Conservation (phyloP, 2,888 invertebrate genomes). For the Eupithecia insigniata region DNA sequence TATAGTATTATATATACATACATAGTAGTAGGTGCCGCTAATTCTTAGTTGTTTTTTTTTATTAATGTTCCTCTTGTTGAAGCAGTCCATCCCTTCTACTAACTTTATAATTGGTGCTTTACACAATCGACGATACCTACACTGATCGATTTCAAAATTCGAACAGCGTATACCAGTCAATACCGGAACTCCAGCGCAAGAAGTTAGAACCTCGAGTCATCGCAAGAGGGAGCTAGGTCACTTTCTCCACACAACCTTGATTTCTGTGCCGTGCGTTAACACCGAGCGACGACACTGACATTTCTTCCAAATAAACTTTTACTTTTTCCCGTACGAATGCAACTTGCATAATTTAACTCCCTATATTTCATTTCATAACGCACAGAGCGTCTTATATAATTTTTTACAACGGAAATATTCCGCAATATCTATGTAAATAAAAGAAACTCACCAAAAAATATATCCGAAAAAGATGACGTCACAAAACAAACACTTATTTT, state of each 20-base stretch:
- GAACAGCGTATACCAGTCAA: conserved; percentile 22
- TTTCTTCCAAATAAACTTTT: conserved; percentile 76
- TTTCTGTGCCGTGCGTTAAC: conserved; percentile 75
- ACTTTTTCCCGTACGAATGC: conserved; percentile 68
- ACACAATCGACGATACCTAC: conserved; percentile 18
- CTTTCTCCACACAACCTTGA: conserved; percentile 82
- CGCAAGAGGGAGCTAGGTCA: conserved; percentile 68
- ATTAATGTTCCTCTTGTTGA: too few relatives aligned
- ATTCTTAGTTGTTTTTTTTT: neutral
- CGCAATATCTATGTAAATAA: conserved; percentile 39
- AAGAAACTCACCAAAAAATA: conserved; percentile 50
- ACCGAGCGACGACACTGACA: conserved; percentile 61
- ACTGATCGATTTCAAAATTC: conserved; percentile 38
- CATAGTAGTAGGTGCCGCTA: too few relatives aligned
- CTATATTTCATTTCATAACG: conserved; percentile 57
- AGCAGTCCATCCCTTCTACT: neutral
- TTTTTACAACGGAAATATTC: conserved; percentile 46
- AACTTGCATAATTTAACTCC: conserved; percentile 48
- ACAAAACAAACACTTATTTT: conserved; percentile 42
- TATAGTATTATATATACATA: too few relatives aligned
- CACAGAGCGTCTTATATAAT: conserved; percentile 51
- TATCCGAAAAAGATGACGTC: conserved; percentile 54
- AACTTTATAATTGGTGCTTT: neutral
- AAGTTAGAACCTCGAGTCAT: conserved; percentile 54
- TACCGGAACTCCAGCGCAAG: conserved; percentile 44